Conservation (phyloP, 2,113 vertebrate genomes). For the Physeter macrocephalus region DNA sequence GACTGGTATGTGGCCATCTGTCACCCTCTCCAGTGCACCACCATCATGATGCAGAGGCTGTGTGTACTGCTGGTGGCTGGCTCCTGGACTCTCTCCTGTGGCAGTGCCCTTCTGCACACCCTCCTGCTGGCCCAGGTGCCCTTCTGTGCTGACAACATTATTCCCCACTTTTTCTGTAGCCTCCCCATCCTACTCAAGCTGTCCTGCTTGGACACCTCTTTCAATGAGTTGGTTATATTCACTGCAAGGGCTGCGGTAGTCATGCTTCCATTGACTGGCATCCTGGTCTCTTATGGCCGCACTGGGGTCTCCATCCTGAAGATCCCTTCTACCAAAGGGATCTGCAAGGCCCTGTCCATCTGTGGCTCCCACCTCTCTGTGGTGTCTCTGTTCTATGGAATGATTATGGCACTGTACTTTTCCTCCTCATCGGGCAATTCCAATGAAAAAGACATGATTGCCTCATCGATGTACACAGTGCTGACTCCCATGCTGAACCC, state of each 20-base stretch:
- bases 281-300: constrained; percentile 31
- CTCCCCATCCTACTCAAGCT: not conserved
- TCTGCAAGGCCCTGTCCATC: not conserved
- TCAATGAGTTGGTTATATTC: constrained; percentile 38
- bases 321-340: not conserved
- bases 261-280: not conserved
- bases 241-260: not conserved
- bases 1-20: constrained; percentile 60
- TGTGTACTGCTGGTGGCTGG: constrained; percentile 9
- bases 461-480: not conserved
- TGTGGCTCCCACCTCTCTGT: not conserved
- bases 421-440: not conserved
- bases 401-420: not conserved
- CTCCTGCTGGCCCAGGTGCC: not conserved
- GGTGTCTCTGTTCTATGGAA: not conserved
- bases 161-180: constrained; percentile 24
- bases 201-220: constrained; percentile 13
- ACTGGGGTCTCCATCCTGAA: constrained; percentile 10
- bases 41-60: constrained; percentile 32
- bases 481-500: not conserved
- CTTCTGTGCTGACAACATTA: not conserved
- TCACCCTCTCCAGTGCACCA: constrained; percentile 46
- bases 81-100: constrained; percentile 43
- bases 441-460: not conserved
- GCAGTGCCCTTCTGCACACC: constrained; percentile 38